Base-by-base conservation (phyloP, 2,888 invertebrate genomes). In the Toxonevra muliebris region DNA sequence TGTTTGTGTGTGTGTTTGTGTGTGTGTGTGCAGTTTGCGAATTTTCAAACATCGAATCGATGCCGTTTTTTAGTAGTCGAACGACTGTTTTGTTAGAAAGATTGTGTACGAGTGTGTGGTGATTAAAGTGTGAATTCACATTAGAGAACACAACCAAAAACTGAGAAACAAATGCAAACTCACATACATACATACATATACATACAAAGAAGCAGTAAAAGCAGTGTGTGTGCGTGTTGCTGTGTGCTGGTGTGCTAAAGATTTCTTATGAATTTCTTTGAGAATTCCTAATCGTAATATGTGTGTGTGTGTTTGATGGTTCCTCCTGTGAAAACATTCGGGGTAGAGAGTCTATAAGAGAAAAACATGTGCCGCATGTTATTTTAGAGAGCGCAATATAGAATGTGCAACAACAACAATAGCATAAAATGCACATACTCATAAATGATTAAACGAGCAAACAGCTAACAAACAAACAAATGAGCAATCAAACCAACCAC, bases 361-460 rank as follows among this genome's bases (percentile, higher is more conserved):
- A 7, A 30, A n/a, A 30, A 30, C 30, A 30, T 30, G 30, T 30
- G 30, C 30, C 30, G 7, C 30, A 30, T 30, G 30, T 30, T 30
- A 30, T 30, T 30, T 30, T 30, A 30, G 30, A 15, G 48, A 48
- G 48, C 13, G 10, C 15, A 5, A 15, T n/a, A 13, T 48, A 48
- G 5, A 48, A 48, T 48, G 10, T 48, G 48, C 48, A 48, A 48
- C 48, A 8, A 48, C 48, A 48, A 48, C 48, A 48, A 48, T 12
- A 73, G 60, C 73, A 72, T 75, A 71, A 70, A 68, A 68, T 71
- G 69, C 55, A 40, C 55, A 61, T 43, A 68, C 48, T n/a, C 58
- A 52, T 41, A 11, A 55, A 57, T n/a, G 17, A 50, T 58, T n/a
- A n/a, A 4, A 11, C 17, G 19, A 59, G 59, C 43, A 60, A 9